Conservation (phyloP, 2,888 invertebrate species). For the Acronicta psi region DNA sequence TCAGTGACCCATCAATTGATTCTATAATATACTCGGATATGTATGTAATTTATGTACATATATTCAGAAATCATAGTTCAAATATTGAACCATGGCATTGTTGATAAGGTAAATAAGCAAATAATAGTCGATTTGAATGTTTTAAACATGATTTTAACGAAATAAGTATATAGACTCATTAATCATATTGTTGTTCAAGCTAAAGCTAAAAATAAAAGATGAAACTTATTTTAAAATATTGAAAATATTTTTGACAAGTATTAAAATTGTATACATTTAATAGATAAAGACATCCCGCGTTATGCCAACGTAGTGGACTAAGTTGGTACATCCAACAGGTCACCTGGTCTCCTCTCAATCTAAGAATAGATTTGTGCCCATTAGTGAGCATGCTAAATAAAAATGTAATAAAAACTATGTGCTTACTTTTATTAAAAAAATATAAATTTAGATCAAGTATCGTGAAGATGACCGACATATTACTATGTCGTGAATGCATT, state of each 20-base stretch:
- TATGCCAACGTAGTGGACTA: no score
- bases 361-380: no score
- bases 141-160: constrained; percentile 16
- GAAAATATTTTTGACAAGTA: no score
- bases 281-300: no score
- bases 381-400: no score
- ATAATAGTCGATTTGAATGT: constrained; percentile 10
- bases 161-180: not conserved
- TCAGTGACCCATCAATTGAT: constrained; percentile 36
- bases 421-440: not conserved
- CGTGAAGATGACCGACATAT: constrained; percentile 50
- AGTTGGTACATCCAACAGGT: no score
- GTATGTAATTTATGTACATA: not conserved
- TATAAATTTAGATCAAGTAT: constrained; percentile 24
- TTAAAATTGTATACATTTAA: no score
- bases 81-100: constrained; percentile 22
- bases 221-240: not conserved
- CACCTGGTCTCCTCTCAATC: no score
- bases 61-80: constrained; percentile 30
- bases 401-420: no score
- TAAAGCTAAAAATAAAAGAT: constrained; percentile 1
- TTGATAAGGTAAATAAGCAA: constrained; percentile 15
- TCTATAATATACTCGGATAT: no score
- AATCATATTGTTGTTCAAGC: not conserved
- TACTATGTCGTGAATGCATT: constrained; percentile 53